A percentile compares a stretch with the other conserved stretches of the same genome.
Conservation (phyloP, 2,113 vertebrate species). For the Pygoscelis antarcticus region DNA sequence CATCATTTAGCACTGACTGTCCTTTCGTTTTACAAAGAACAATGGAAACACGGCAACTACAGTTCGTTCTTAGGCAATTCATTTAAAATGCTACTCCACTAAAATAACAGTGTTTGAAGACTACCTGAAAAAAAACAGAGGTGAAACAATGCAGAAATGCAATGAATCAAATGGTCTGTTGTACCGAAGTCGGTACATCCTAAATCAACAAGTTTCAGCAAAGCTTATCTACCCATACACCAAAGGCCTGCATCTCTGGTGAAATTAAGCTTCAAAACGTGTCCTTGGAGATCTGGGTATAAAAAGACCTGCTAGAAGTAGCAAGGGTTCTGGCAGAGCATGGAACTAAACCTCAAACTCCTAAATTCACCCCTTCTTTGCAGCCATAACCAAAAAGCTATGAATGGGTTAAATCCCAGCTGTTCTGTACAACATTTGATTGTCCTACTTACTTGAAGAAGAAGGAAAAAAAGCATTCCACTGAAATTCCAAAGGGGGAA, state of each 20-base stretch:
- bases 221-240: background rate
- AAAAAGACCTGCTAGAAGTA: background rate
- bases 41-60: background rate
- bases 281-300: background rate
- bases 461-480: background rate
- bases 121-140: background rate
- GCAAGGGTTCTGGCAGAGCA: background rate
- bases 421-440: background rate
- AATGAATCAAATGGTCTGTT: background rate
- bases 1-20: background rate
- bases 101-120: background rate
- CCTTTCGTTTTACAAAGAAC: background rate
- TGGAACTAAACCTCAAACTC: background rate
- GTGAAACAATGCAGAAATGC: background rate
- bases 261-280: background rate
- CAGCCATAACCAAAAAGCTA: background rate
- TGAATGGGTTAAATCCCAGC: background rate
- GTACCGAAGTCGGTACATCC: accelerated
- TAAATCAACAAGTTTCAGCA: background rate
- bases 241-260: background rate
- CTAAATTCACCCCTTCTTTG: background rate
- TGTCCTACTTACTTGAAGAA: background rate
- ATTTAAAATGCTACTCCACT: background rate
- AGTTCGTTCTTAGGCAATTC: background rate
- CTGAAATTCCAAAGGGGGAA: background rate